These are phyloP conservation scores for Cynopterus sphinx DNA, from an alignment of 2,797 vertebrate genomes.

Conservation along the genomic window DNA sequence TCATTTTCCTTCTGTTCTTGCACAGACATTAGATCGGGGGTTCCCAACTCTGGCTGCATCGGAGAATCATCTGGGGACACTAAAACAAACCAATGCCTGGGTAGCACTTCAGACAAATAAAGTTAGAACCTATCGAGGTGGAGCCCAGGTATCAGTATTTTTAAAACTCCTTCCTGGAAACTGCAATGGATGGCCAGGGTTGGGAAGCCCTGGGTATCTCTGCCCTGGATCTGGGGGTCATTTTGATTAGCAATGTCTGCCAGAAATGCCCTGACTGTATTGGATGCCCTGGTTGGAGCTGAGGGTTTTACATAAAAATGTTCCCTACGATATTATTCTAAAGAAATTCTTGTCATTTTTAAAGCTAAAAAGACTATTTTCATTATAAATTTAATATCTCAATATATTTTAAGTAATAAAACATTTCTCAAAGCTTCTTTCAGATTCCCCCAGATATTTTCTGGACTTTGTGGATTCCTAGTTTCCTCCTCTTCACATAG, in stretches of 20 bases:
- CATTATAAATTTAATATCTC: neutral
- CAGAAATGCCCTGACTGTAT: neutral
- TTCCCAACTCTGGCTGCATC: neutral
- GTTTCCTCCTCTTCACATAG: neutral
- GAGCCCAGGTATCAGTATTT: neutral
- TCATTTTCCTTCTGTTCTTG: slow-evolving; percentile 1
- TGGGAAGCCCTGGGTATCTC: neutral
- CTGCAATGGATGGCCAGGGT: fast-evolving
- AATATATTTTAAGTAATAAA: neutral
- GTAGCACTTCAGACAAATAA: neutral
- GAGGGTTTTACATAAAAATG: neutral
- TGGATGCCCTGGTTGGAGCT: neutral
- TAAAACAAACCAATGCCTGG: neutral
- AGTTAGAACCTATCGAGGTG: neutral
- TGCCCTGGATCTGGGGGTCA: neutral
- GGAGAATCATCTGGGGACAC: neutral
- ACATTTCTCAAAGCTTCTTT: neutral
- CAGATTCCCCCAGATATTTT: neutral
- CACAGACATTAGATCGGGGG: neutral
- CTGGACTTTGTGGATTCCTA: neutral
- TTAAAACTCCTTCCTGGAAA: neutral
- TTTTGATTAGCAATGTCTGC: neutral
- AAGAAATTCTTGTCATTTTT: slow-evolving; percentile 4
- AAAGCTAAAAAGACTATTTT: neutral
- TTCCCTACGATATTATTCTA: neutral